Conservation (phyloP, 2,797 vertebrate genomes). For the Pangasius djambal region DNA sequence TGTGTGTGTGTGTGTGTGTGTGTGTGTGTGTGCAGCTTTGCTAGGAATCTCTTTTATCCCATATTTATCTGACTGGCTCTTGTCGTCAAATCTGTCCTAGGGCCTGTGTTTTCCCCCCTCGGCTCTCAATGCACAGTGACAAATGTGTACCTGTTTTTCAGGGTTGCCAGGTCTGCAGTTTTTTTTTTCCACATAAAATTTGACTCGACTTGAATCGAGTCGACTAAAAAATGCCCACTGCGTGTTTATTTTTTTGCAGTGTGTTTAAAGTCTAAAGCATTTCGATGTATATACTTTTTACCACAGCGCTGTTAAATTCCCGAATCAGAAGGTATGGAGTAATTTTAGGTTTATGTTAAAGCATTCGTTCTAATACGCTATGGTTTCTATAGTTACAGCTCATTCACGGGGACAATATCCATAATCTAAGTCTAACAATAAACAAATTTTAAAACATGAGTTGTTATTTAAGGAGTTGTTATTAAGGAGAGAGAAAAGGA, state of each 20-base stretch:
- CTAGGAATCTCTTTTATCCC: conserved; percentile 13
- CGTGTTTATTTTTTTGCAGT: not conserved
- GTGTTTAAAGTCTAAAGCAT: not conserved
- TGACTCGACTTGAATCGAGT: too few relatives aligned
- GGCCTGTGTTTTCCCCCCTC: not conserved
- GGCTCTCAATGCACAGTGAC: not conserved
- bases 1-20: conserved; percentile 11
- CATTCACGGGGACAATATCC: not conserved
- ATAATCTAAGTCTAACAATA: not conserved
- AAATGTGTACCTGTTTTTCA: not conserved
- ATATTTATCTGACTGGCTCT: not conserved
- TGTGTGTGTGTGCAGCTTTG: conserved; percentile 19
- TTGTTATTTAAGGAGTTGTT: too few relatives aligned
- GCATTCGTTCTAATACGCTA: not conserved
- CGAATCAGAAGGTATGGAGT: too few relatives aligned
- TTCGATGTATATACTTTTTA: too few relatives aligned
- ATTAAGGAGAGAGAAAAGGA: not conserved
- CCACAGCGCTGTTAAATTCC: too few relatives aligned
- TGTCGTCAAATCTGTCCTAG: not conserved
- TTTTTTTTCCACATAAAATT: too few relatives aligned
- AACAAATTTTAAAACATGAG: not conserved
- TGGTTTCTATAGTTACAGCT: not conserved
- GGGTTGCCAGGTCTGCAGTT: not conserved
- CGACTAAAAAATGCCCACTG: not conserved
- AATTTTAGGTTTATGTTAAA: too few relatives aligned